Base-by-base conservation (phyloP, 2,113 vertebrate species). In the Catagonus wagneri region DNA sequence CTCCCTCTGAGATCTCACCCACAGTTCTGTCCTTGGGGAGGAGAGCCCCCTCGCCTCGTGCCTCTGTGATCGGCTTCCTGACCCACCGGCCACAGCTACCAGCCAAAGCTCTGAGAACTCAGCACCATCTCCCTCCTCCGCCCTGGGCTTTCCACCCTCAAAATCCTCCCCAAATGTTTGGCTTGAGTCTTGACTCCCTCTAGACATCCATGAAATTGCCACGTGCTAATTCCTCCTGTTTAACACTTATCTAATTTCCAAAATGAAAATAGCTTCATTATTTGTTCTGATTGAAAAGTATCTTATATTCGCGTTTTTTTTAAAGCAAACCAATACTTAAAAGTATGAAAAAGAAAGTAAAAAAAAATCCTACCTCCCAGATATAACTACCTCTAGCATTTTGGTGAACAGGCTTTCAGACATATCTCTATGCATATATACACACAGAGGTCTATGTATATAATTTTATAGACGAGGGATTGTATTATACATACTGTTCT, bases 401-500 rank as follows among this genome's bases (percentile, higher is more conserved):
- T 83, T 95, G 92, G 96, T 94, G 96, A 97, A 94, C 97, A 97
- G 97, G 95, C 96, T 93, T 92, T 83, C 93, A 96, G 95, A 95
- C 97, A 94, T 96, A 95, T 91, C 97, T 80, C 96, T 85, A 93
- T 93, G 97, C 97, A 98, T 96, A 97, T 93, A 96, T 84, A 96
- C 96, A 96, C 97, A 96, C 75, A 95, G 94, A 97, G 83, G 90
- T 78, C 96, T 96, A 98, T 96, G 97, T 96, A 97, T 97, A 95
- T 96, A 87, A 97, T 97, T 97, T 97, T 96, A 97, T 97, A 94
- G 94, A 95, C 4, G 50, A 96, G 78, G 89, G 86, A 89, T 93
- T 96, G 96, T 96, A 96, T 97, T 97, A 96, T 96, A 98, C 96
- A 98, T 97, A 96, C 97, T 98, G 95, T 97, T 98, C 97, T 96